Conservation (phyloP, 2,888 invertebrate species). For the Troglohyphantes excavatus region DNA sequence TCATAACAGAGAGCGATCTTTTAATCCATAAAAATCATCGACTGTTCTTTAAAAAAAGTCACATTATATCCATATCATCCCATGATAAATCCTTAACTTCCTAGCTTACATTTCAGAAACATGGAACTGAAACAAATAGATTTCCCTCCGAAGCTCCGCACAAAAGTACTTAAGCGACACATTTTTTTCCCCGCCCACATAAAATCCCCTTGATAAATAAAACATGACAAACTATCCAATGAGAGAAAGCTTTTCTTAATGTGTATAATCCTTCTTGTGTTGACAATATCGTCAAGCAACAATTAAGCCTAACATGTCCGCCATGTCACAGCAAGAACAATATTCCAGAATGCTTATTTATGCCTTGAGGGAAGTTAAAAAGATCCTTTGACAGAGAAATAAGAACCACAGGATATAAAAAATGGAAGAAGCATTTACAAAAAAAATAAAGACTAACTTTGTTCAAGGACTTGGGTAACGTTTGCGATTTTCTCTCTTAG, state of each 20-base stretch:
- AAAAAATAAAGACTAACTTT: slow-evolving; percentile 23
- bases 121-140: not conserved
- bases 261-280: slow-evolving; percentile 15
- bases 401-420: not conserved
- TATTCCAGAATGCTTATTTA: slow-evolving; percentile 12
- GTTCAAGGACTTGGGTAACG: slow-evolving; percentile 17
- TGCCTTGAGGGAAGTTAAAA: slow-evolving; percentile 16
- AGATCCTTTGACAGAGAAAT: not conserved
- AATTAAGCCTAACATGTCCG: slow-evolving; percentile 36
- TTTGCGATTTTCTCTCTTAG: slow-evolving; percentile 33
- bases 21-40: too few species aligned
- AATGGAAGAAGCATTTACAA: slow-evolving; percentile 2
- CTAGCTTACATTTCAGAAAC: too few species aligned
- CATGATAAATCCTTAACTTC: too few species aligned
- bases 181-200: not conserved
- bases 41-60: too few species aligned
- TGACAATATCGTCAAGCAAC: not conserved
- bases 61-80: too few species aligned
- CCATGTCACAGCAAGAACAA: slow-evolving; percentile 17
- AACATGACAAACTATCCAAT: not conserved
- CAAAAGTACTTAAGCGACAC: not conserved
- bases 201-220: slow-evolving; percentile 6
- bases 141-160: not conserved
- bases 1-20: too few species aligned
- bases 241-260: not conserved